Conservation (phyloP, 2,113 vertebrate genomes). For the Onychostruthus taczanowskii region DNA sequence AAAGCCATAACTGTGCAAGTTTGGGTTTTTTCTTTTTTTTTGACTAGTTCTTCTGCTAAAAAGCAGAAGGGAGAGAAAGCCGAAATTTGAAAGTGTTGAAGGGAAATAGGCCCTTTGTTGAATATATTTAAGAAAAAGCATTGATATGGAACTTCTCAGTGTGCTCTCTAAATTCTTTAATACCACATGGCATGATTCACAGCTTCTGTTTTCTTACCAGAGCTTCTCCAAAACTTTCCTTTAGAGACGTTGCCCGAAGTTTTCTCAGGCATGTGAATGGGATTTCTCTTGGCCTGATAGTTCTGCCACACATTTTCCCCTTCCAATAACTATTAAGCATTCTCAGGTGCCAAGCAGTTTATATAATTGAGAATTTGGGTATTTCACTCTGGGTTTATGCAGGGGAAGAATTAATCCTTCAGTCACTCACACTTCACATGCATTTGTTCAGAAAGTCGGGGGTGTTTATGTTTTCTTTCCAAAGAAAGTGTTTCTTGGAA, state of each 20-base stretch:
- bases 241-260: neutral
- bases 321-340: neutral
- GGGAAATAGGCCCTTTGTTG: conserved; percentile 35
- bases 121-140: conserved; percentile 30
- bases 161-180: conserved; percentile 40
- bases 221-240: neutral
- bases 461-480: neutral
- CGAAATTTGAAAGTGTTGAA: conserved; percentile 20
- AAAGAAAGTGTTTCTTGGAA: conserved; percentile 32
- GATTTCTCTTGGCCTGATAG: conserved; percentile 27
- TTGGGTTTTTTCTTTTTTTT: neutral
- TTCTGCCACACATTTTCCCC: neutral
- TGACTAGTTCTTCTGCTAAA: neutral
- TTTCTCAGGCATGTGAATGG: neutral
- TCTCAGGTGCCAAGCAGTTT: neutral
- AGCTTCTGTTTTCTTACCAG: conserved; percentile 19
- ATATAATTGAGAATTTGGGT: neutral
- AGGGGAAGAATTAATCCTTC: conserved; percentile 12
- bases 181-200: neutral
- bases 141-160: conserved; percentile 12
- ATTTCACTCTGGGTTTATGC: neutral
- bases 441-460: conserved; percentile 3
- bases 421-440: conserved; percentile 1
- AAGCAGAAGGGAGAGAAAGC: neutral
- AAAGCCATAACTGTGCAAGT: conserved; percentile 3